phyloP scores from a whole-genome alignment of 2,888 invertebrate species.

The Chromoteleia sp. region DNA sequence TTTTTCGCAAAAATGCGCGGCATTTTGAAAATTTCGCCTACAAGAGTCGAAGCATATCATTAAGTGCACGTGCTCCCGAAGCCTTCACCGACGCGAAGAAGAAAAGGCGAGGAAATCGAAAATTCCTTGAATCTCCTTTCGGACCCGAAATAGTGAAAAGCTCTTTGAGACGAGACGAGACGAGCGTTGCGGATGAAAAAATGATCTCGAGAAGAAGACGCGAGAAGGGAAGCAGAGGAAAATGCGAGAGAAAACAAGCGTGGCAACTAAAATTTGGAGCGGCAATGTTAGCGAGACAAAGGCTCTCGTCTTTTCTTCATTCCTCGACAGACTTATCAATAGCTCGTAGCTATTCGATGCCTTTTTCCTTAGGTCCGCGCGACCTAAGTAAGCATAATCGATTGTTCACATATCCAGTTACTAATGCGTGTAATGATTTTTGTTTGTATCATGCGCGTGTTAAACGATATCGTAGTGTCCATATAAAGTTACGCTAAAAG shows the following conservation, averaged over 20 bases:
- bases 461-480: conserved; percentile 37
- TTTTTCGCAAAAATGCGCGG: conserved; percentile 6
- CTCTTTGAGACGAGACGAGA: conserved; percentile 32
- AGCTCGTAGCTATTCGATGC: conserved; percentile 63
- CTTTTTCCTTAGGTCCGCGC: conserved; percentile 61
- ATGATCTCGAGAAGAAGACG: conserved; percentile 23
- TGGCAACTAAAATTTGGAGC: conserved; percentile 42
- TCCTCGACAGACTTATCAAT: conserved; percentile 60
- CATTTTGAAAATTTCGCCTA: conserved; percentile 39
- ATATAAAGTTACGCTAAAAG: neutral
- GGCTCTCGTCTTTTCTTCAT: conserved; percentile 44
- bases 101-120: conserved; percentile 62
- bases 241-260: neutral
- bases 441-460: conserved; percentile 38
- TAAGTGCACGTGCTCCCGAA: conserved; percentile 50
- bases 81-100: conserved; percentile 17
- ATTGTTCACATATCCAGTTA: conserved; percentile 69
- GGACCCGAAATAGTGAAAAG: conserved; percentile 63
- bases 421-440: conserved; percentile 47
- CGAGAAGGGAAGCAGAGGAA: neutral
- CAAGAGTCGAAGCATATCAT: conserved; percentile 65
- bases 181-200: conserved; percentile 2
- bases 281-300: conserved; percentile 31
- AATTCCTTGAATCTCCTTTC: conserved; percentile 69
- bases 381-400: conserved; percentile 67